Evolutionary conservation across 2,888 invertebrate species (phyloP), one percentile per base, ranked within the genome.

Genomic region (Heliothis peltigera): DNA sequence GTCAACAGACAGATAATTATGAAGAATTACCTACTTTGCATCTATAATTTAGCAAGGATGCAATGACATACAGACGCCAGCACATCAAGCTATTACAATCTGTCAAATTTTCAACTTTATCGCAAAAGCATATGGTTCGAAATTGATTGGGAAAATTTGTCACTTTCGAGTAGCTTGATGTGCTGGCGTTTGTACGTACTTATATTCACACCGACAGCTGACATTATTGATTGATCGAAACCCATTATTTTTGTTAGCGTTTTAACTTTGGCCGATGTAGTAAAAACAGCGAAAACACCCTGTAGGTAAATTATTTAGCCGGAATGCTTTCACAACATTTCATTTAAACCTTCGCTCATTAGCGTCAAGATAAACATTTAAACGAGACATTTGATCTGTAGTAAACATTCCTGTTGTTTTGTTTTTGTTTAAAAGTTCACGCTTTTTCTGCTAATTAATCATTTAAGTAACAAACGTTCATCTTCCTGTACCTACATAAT

Each of bases 161-260:
- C n/a, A n/a, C n/a, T n/a, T n/a, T n/a, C n/a, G n/a, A n/a, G n/a
- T n/a, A n/a, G n/a, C n/a, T n/a, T n/a, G n/a, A n/a, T n/a, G n/a
- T n/a, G n/a, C n/a, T n/a, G n/a, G n/a, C n/a, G n/a, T n/a, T n/a
- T n/a, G n/a, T n/a, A n/a, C n/a, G n/a, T n/a, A n/a, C 43, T 65
- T 55, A 44, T 21, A 64, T 64, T 64, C 52, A 17, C 19, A 47
- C n/a, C n/a, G 68, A 69, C 73, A 66, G 35, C 56, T 25, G 66
- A 65, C 46, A 55, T 55, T 46, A 65, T 69, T 64, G 66, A 73
- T 69, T 65, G 68, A 68, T 65, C 51, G 66, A 66, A 65, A 51
- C 22, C 72, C 56, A 68, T 73, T 73, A 69, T 28, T 25, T 17
- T 35, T 15, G 32, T 47, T n/a, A 19, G 32, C 42, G 12, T 32